Conservation (phyloP, 2,797 vertebrate species). For the Girardinus metallicus region DNA sequence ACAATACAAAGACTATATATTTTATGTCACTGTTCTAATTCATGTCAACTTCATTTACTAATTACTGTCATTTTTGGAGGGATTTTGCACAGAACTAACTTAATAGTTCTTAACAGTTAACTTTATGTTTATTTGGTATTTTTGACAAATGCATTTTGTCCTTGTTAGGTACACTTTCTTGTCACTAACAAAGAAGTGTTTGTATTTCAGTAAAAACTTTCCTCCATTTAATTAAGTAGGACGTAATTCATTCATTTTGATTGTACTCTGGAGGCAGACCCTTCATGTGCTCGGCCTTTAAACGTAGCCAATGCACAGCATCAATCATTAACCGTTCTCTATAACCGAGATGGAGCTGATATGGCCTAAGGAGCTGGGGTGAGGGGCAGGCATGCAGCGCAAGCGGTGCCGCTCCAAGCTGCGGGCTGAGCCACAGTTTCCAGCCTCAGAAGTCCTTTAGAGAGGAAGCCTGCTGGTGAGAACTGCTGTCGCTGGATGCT, state of each 20-base stretch:
- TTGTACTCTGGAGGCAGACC: constrained; percentile 53
- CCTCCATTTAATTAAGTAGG: constrained; percentile 47
- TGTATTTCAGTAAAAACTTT: constrained; percentile 5
- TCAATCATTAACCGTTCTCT: constrained; percentile 30
- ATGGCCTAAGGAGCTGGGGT: constrained; percentile 55
- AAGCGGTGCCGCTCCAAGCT: constrained; percentile 27
- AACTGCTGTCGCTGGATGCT: constrained; percentile 19
- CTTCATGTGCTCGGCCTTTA: constrained; percentile 47
- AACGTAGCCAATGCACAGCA: constrained; percentile 35
- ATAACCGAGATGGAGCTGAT: constrained; percentile 23
- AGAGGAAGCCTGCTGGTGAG: constrained; percentile 40
- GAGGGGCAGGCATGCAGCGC: constrained; percentile 55
- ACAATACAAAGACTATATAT: not conserved
- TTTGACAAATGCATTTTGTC: not conserved
- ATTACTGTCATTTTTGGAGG: not conserved
- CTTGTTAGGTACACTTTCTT: not conserved
- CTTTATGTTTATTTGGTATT: not conserved
- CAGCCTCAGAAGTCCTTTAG: constrained; percentile 47
- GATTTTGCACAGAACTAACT: not conserved
- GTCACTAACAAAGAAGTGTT: not conserved
- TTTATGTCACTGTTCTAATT: not conserved
- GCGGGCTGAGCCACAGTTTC: constrained; percentile 65
- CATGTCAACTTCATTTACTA: not conserved
- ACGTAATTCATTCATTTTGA: constrained; percentile 56
- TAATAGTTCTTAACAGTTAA: not conserved